Conservation (phyloP, 2,113 vertebrate species). For the Cyanoramphus novaezelandiae region DNA sequence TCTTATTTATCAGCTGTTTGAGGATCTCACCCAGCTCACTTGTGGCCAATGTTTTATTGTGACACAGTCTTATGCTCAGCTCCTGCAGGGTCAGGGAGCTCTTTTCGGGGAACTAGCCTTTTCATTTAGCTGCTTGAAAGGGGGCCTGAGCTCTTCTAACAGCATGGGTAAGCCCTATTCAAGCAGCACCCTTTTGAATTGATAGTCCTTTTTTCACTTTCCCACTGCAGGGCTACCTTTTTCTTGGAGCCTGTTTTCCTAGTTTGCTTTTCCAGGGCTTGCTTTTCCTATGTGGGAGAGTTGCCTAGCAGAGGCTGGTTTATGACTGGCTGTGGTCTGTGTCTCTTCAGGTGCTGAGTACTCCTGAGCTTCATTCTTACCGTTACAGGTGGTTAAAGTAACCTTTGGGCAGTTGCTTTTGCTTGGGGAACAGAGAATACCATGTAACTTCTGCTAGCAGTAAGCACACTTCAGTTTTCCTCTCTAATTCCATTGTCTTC, state of each 20-base stretch:
- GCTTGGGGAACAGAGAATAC: not conserved
- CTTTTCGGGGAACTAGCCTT: not conserved
- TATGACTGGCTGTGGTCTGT: not conserved
- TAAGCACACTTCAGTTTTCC: not conserved
- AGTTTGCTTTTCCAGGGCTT: conserved; percentile 6
- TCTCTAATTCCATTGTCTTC: not conserved
- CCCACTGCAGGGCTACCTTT: not conserved
- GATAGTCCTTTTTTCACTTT: not conserved
- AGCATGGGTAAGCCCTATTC: not conserved
- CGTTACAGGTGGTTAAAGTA: not conserved
- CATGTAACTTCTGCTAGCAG: not conserved
- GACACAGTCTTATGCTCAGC: not conserved
- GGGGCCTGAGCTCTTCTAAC: not conserved
- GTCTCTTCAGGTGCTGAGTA: not conserved
- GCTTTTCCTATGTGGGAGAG: not conserved
- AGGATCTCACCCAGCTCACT: not conserved
- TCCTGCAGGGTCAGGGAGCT: not conserved
- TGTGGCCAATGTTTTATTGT: not conserved
- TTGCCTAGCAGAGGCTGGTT: not conserved
- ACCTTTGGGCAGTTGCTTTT: not conserved
- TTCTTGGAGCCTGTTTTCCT: not conserved
- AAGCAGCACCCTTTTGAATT: not conserved
- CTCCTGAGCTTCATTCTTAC: not conserved
- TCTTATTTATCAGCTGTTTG: not conserved
- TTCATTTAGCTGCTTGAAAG: not conserved